Conservation (phyloP, 1,140 invertebrate genomes). For the Rhopalosiphum maidis region DNA sequence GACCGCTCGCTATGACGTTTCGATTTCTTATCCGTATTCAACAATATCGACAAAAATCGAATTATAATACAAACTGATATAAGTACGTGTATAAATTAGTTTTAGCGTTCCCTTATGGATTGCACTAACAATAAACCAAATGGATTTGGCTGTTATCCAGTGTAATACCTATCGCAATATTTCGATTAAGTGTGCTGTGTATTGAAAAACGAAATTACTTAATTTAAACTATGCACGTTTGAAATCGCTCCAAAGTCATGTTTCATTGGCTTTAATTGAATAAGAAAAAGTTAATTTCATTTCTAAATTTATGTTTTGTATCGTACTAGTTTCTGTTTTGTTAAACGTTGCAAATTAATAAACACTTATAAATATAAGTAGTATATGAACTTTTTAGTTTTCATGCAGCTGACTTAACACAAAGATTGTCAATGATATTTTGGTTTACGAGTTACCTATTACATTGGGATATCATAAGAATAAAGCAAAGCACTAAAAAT, state of each 20-base stretch:
- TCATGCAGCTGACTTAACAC: background rate
- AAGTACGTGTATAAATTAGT: background rate
- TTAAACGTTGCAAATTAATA: background rate
- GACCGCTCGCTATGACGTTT: background rate
- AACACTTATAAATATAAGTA: background rate
- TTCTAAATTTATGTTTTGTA: background rate
- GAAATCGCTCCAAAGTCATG: background rate
- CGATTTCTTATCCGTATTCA: background rate
- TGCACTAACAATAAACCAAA: background rate
- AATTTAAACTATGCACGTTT: background rate
- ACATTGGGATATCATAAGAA: background rate
- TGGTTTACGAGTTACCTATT: background rate
- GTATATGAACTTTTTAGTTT: background rate
- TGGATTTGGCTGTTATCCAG: background rate
- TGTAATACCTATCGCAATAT: background rate
- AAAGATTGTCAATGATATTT: background rate
- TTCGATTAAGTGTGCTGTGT: conserved; percentile 21
- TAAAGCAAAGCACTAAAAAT: background rate
- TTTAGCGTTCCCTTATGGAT: conserved; percentile 22
- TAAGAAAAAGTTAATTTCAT: background rate
- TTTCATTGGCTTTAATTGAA: background rate
- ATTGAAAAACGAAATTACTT: conserved; percentile 19
- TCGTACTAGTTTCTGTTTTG: background rate
- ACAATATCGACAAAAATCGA: background rate
- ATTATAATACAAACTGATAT: conserved; percentile 10